Evolutionary conservation across 1,140 invertebrate genomes (phyloP).

Genomic region (Saxidomus purpurata): DNA sequence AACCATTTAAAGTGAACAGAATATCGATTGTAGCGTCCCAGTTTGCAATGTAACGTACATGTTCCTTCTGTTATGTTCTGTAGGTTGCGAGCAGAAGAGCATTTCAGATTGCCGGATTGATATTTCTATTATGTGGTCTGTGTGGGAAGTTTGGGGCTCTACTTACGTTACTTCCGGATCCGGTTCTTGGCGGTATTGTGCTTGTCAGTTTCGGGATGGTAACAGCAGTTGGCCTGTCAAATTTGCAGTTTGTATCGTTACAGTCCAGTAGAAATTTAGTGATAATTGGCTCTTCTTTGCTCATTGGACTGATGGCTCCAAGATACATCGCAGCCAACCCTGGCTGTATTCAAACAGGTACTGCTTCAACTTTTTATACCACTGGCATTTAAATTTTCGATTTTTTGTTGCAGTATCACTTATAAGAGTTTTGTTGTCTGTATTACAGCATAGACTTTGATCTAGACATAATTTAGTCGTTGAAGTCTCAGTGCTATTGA

Average conservation of each 20-base stretch:
- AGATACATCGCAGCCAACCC: conserved; percentile 89
- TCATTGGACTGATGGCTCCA: conserved; percentile 86
- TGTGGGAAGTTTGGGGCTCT: conserved; percentile 94
- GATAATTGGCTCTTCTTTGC: conserved; percentile 86
- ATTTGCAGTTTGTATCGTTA: conserved; percentile 84
- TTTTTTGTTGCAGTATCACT: too few species aligned
- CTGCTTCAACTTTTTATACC: background rate
- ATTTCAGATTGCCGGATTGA: conserved; percentile 91
- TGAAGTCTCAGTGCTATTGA: too few species aligned
- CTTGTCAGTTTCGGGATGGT: conserved; percentile 85
- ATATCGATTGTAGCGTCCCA: too few species aligned
- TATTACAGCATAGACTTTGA: too few species aligned
- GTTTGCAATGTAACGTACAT: too few species aligned
- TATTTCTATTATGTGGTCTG: conserved; percentile 90
- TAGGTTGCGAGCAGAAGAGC: conserved; percentile 81
- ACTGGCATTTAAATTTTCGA: too few species aligned
- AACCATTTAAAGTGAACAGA: too few species aligned
- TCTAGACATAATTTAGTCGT: too few species aligned
- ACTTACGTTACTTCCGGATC: conserved; percentile 95
- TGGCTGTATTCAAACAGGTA: conserved; percentile 90
- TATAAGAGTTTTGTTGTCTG: too few species aligned
- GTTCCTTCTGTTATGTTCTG: too few species aligned
- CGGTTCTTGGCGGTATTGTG: conserved; percentile 90
- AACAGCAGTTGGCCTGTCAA: conserved; percentile 85
- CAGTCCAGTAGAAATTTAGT: conserved; percentile 84